Percentiles rank a stretch among this genome's conserved stretches.
Conservation (phyloP, 1,140 invertebrate genomes). For the Amphibalanus amphitrite region DNA sequence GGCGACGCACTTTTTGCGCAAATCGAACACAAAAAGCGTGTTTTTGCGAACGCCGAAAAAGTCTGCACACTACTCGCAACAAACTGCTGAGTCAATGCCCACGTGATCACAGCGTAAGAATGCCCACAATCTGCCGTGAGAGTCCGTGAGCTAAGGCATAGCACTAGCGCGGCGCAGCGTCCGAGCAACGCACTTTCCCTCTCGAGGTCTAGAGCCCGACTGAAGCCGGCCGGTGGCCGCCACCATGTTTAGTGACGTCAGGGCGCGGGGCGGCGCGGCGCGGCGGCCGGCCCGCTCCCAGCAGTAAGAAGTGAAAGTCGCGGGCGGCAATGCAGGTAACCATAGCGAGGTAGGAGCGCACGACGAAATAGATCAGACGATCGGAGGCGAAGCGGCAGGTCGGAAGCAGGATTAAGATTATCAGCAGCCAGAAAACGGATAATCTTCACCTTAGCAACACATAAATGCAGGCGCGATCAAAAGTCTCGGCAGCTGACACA, state of each 20-base stretch:
- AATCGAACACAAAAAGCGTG: too few species aligned
- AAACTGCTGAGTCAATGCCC: background rate
- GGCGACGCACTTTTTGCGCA: too few species aligned
- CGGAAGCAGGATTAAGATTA: too few species aligned
- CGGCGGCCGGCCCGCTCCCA: background rate
- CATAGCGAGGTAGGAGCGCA: background rate
- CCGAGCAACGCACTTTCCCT: background rate
- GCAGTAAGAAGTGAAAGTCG: background rate
- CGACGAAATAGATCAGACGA: background rate
- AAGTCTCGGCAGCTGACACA: too few species aligned
- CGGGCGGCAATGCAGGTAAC: background rate
- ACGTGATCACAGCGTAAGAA: background rate
- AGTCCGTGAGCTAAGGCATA: background rate
- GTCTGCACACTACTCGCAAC: background rate
- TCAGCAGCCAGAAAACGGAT: too few species aligned
- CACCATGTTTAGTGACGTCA: background rate
- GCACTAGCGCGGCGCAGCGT: background rate
- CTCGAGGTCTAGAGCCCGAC: background rate
- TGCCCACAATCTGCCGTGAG: background rate
- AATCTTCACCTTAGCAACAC: too few species aligned
- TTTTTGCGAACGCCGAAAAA: background rate
- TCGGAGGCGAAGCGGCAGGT: background rate
- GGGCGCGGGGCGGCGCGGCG: too few species aligned
- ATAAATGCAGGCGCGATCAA: too few species aligned
- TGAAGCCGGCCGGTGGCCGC: background rate